Evolutionary conservation across 2,888 invertebrate genomes (phyloP).

Genomic region (Yponomeuta malinellus): DNA sequence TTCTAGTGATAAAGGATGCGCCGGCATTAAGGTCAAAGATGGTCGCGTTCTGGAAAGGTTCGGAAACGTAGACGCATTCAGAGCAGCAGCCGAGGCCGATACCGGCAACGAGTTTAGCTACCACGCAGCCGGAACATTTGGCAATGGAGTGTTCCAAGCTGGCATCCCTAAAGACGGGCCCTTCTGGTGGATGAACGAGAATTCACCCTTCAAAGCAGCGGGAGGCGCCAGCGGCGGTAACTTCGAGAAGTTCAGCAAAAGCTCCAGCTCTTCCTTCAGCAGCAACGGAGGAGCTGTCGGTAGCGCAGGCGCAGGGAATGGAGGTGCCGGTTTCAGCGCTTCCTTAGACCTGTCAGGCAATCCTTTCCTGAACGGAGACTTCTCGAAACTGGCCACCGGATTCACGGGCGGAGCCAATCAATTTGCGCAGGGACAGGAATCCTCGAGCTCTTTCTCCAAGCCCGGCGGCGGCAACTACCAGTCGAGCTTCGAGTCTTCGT

Average conservation of each 20-base stretch:
- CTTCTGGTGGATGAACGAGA: conserved; percentile 78
- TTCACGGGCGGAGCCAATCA: conserved; percentile 18
- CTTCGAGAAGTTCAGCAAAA: conserved; percentile 55
- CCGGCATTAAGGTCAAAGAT: conserved; percentile 65
- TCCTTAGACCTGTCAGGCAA: conserved; percentile 39
- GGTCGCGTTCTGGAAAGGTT: conserved; percentile 57
- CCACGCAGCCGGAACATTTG: conserved; percentile 49
- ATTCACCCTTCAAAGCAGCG: conserved; percentile 72
- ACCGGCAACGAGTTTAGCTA: conserved; percentile 52
- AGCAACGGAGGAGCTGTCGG: conserved; percentile 24
- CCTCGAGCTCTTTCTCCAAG: conserved; percentile 11
- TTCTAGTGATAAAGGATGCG: conserved; percentile 61
- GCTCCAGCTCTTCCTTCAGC: conserved; percentile 42
- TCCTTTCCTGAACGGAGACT: conserved; percentile 51
- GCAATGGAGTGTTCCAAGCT: conserved; percentile 43
- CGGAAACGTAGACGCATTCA: conserved; percentile 57
- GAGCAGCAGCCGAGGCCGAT: conserved; percentile 46
- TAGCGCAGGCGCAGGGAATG: conserved; percentile 16
- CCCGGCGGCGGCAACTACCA: conserved; percentile 27
- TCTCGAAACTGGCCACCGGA: conserved; percentile 31
- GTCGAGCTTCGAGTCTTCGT: conserved; percentile 45
- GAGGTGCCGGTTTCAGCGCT: conserved; percentile 30
- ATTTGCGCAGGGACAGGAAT: conserved; percentile 6
- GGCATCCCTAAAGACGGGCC: conserved; percentile 48
- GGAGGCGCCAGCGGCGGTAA: conserved; percentile 37